phyloP scores from a whole-genome alignment of 1,140 invertebrate species.

The Heliconius hermathena region DNA sequence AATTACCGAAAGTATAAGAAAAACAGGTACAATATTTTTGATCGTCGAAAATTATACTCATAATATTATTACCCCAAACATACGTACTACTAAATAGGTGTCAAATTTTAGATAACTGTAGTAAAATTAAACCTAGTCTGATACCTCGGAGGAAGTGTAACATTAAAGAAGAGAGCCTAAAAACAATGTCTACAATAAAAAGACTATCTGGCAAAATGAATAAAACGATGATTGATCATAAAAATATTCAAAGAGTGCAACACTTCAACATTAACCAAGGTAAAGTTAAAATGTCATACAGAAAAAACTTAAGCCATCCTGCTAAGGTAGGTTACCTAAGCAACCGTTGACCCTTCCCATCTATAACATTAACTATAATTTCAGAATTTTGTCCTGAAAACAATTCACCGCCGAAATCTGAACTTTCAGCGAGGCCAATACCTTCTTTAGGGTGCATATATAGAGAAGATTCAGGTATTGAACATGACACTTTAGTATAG shows the following conservation, averaged over 20 bases:
- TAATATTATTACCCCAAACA: not conserved
- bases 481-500: not conserved
- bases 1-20: not conserved
- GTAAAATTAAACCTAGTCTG: conserved; percentile 41
- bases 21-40: not conserved
- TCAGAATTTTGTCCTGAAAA: conserved; percentile 45
- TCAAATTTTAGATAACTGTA: not conserved
- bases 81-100: not conserved
- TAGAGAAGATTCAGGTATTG: conserved; percentile 30
- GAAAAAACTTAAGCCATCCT: no score
- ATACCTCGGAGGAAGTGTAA: conserved; percentile 46
- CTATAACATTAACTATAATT: conserved; percentile 15
- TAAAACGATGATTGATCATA: conserved; percentile 29
- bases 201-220: not conserved
- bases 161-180: conserved; percentile 30
- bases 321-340: no score
- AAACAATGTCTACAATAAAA: not conserved
- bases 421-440: conserved; percentile 52
- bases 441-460: conserved; percentile 54
- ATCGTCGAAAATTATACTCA: not conserved
- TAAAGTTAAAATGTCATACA: conserved; percentile 15
- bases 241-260: conserved; percentile 54
- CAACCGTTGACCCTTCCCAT: no score
- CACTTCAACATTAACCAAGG: conserved; percentile 48
- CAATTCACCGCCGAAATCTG: conserved; percentile 36